Percentiles rank a stretch among this genome's conserved stretches.
Conservation (phyloP, 1,140 invertebrate species). For the Ptiloglossa arizonensis region DNA sequence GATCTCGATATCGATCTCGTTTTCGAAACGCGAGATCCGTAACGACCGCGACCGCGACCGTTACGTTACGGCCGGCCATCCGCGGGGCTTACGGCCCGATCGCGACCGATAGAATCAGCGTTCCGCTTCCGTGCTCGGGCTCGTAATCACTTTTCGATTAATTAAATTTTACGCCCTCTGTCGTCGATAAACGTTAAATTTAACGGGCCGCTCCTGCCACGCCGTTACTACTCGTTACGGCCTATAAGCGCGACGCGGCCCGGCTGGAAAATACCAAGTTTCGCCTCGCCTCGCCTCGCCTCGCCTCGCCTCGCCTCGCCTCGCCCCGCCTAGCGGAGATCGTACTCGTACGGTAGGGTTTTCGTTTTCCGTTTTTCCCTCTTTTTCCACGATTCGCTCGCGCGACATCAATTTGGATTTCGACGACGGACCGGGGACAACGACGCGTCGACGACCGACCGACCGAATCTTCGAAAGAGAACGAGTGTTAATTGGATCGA, state of each 20-base stretch:
- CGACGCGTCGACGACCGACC: neutral
- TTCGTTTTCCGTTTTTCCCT: constrained; percentile 24
- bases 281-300: neutral
- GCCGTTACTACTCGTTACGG: constrained; percentile 63
- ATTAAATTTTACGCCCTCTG: constrained; percentile 80
- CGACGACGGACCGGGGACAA: neutral
- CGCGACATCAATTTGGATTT: constrained; percentile 21
- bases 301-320: too few relatives aligned
- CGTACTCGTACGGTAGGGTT: too few relatives aligned
- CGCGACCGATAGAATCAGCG: constrained; percentile 80
- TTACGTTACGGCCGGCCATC: constrained; percentile 79
- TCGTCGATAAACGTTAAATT: constrained; percentile 81
- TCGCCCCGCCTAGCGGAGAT: too few relatives aligned
- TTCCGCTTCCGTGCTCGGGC: constrained; percentile 72
- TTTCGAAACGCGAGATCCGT: constrained; percentile 60
- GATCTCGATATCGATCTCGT: neutral
- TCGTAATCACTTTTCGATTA: constrained; percentile 82
- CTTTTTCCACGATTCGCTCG: neutral
- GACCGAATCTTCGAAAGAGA: constrained; percentile 1
- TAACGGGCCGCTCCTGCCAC: constrained; percentile 70
- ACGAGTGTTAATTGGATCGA: constrained; percentile 44
- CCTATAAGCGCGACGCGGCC: constrained; percentile 36
- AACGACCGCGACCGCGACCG: too few relatives aligned
- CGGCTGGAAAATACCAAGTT: constrained; percentile 42
- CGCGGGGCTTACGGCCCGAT: constrained; percentile 77